Evolutionary conservation across 2,113 vertebrate genomes (phyloP).

Genomic region (Herpailurus yagouaroundi): DNA sequence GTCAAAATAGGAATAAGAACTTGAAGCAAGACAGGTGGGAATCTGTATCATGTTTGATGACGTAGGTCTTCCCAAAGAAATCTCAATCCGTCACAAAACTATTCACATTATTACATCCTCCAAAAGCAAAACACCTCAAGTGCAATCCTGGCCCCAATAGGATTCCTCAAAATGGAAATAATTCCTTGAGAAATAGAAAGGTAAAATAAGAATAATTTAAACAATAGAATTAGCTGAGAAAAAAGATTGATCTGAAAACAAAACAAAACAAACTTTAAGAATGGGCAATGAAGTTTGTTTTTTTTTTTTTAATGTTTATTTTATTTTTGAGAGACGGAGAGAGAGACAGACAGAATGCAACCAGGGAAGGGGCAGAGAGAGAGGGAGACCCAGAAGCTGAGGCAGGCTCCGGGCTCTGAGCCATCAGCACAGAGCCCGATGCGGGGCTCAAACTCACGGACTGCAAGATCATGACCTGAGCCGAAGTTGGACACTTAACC

Average conservation of each 20-base stretch:
- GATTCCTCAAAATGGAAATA: conserved; percentile 39
- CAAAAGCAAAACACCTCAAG: conserved; percentile 32
- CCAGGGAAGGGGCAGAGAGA: no score
- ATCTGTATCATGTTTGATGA: conserved; percentile 51
- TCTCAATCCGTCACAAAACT: conserved; percentile 37
- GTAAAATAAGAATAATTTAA: conserved; percentile 42
- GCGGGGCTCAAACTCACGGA: no score
- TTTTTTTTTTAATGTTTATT: no score
- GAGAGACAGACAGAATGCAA: no score
- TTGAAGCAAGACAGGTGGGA: not conserved
- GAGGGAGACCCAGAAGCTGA: no score
- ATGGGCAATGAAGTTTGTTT: not conserved
- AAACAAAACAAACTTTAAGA: not conserved
- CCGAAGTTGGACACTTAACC: no score
- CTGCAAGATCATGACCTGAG: no score
- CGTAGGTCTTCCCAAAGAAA: not conserved
- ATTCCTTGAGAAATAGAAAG: conserved; percentile 13
- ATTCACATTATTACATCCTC: not conserved
- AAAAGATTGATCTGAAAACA: not conserved
- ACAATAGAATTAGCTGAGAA: not conserved
- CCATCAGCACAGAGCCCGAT: no score
- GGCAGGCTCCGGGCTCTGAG: no score
- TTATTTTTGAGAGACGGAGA: no score
- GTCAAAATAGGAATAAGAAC: conserved; percentile 36
- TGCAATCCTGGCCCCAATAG: not conserved